phyloP scores from a whole-genome alignment of 2,797 vertebrate species.

The Chelon auratus region DNA sequence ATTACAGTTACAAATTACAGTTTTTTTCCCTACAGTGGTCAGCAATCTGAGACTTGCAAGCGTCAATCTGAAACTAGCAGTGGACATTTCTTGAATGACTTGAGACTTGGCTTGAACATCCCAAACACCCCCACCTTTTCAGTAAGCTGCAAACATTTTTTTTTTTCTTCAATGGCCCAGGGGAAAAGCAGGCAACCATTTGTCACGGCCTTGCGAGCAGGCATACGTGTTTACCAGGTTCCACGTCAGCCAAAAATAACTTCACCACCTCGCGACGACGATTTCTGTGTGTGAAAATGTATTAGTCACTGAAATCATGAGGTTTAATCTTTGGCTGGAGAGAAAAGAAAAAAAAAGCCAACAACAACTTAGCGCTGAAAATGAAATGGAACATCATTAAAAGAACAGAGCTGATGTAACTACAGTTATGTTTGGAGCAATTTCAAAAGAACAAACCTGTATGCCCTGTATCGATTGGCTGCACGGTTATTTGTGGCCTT shows the following conservation, averaged over 20 bases:
- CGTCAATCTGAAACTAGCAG: neutral
- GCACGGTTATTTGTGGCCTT: constrained; percentile 11
- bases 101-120: neutral
- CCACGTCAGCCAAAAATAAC: neutral
- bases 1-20: too few species aligned
- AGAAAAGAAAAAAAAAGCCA: constrained; percentile 15
- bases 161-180: constrained; percentile 9
- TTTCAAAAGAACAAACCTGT: constrained; percentile 33
- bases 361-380: constrained; percentile 2
- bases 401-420: constrained; percentile 34
- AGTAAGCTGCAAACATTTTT: neutral
- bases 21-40: too few species aligned
- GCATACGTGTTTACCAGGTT: constrained; percentile 14
- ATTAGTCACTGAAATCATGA: constrained; percentile 39
- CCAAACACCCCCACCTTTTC: neutral
- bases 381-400: constrained; percentile 37
- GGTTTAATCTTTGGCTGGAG: constrained; percentile 19
- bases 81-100: neutral
- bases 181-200: constrained; percentile 12
- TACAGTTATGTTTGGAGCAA: constrained; percentile 14
- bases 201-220: constrained; percentile 17
- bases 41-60: too few species aligned
- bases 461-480: constrained; percentile 25
- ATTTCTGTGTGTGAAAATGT: constrained; percentile 39
- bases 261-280: constrained; percentile 3